phyloP scores from a whole-genome alignment of 2,113 vertebrate species.

The Alligator mississippiensis region DNA sequence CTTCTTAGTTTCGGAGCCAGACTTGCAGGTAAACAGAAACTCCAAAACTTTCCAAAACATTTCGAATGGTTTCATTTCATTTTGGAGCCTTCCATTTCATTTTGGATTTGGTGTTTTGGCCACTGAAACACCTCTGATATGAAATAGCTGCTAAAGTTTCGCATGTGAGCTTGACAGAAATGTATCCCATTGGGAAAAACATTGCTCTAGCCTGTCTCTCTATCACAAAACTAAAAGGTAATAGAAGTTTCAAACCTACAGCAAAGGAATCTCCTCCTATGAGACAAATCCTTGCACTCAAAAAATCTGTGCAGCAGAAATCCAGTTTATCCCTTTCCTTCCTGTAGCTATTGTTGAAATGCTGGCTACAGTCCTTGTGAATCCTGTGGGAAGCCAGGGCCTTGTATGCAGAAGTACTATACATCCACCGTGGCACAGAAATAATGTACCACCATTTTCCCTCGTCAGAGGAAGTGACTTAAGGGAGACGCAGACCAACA shows the following conservation, averaged over 20 bases:
- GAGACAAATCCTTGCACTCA: not conserved
- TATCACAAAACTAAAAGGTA: not conserved
- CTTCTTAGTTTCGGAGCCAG: too few relatives aligned
- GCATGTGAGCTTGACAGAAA: not conserved
- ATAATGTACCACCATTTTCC: not conserved
- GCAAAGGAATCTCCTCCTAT: not conserved
- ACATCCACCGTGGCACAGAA: not conserved
- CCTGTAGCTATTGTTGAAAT: not conserved
- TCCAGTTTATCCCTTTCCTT: not conserved
- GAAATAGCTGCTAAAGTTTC: not conserved
- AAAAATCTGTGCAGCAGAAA: not conserved
- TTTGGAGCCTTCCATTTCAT: too few relatives aligned
- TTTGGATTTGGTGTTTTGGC: too few relatives aligned
- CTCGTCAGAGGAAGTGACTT: not conserved
- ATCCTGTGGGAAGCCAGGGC: not conserved
- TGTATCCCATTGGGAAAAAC: not conserved
- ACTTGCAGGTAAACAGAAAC: too few relatives aligned
- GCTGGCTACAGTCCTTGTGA: not conserved
- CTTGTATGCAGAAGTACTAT: not conserved
- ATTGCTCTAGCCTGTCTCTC: not conserved
- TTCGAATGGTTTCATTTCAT: too few relatives aligned
- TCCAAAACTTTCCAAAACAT: too few relatives aligned
- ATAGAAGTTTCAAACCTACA: not conserved
- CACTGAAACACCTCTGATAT: too few relatives aligned
- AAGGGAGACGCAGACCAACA: not conserved